phyloP scores from a whole-genome alignment of 2,888 invertebrate species.

The Platycheirus albimanus region DNA sequence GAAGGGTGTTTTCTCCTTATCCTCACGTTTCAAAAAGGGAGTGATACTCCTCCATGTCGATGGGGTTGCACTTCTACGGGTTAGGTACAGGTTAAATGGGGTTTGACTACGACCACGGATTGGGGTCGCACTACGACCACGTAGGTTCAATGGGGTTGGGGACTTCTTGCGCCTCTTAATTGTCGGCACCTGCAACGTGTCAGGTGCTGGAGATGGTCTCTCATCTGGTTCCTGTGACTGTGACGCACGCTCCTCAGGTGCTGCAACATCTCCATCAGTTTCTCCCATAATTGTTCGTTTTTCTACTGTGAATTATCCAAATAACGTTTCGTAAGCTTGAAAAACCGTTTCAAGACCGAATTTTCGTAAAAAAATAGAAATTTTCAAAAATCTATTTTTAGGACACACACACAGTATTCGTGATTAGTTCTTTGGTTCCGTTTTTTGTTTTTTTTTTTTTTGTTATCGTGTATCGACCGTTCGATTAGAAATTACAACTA shows the following conservation, averaged over 20 bases:
- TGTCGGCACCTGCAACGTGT: slow-evolving; percentile 80
- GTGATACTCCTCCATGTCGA: slow-evolving; percentile 82
- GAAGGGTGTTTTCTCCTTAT: slow-evolving; percentile 82
- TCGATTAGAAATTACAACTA: slow-evolving; percentile 82
- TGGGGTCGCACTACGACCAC: slow-evolving; percentile 82
- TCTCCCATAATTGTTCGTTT: slow-evolving; percentile 79
- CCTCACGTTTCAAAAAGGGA: slow-evolving; percentile 82
- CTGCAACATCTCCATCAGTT: slow-evolving; percentile 81
- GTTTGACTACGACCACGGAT: slow-evolving; percentile 82
- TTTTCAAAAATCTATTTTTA: slow-evolving; percentile 63
- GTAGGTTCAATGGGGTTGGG: slow-evolving; percentile 81
- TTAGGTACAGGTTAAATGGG: slow-evolving; percentile 81
- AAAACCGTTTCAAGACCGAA: slow-evolving; percentile 69
- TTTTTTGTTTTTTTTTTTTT: too few species aligned
- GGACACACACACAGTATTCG: slow-evolving; percentile 65
- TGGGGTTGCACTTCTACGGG: slow-evolving; percentile 82
- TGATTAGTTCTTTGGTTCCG: slow-evolving; percentile 63
- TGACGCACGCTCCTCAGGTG: slow-evolving; percentile 78
- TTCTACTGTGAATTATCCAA: slow-evolving; percentile 77
- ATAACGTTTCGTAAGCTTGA: slow-evolving; percentile 72
- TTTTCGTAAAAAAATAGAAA: slow-evolving; percentile 52
- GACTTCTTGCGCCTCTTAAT: slow-evolving; percentile 82
- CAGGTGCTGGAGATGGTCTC: slow-evolving; percentile 77
- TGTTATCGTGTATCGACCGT: slow-evolving; percentile 80
- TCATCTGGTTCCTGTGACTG: slow-evolving; percentile 80